These are phyloP conservation scores for Pilophorus perplexus DNA, from an alignment of 2,888 invertebrate species.

Conservation along the genomic window DNA sequence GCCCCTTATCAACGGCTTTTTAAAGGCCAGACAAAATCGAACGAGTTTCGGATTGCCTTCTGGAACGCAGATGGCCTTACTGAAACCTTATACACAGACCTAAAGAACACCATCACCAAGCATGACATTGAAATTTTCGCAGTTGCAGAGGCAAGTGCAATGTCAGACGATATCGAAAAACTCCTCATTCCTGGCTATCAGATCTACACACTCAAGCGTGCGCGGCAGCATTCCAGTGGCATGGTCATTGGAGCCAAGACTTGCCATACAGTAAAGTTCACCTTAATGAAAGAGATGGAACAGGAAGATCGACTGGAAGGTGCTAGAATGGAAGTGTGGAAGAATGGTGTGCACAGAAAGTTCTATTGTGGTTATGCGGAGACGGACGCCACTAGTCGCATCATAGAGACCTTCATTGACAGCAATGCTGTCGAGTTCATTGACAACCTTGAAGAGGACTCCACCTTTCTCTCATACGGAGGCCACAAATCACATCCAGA, in stretches of 20 bases:
- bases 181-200: neutral
- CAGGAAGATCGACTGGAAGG: neutral
- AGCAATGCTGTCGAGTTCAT: neutral
- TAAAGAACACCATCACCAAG: neutral
- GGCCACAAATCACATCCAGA: neutral
- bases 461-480: conserved; percentile 4
- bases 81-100: neutral
- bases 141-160: neutral
- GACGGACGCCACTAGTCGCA: neutral
- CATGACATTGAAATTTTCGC: neutral
- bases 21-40: neutral
- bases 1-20: too few species aligned
- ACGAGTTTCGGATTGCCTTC: neutral
- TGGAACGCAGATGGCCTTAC: neutral
- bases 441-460: neutral
- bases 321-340: neutral
- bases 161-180: neutral
- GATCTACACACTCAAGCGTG: neutral
- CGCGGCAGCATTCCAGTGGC: neutral
- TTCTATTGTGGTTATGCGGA: neutral
- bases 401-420: conserved; percentile 17
- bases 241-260: neutral
- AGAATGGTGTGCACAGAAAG: neutral
- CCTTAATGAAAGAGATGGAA: neutral
- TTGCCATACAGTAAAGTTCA: neutral